Evolutionary conservation across 35 echinoderm and acorn worm species (phyloP).

Genomic region (Patiria miniata): DNA sequence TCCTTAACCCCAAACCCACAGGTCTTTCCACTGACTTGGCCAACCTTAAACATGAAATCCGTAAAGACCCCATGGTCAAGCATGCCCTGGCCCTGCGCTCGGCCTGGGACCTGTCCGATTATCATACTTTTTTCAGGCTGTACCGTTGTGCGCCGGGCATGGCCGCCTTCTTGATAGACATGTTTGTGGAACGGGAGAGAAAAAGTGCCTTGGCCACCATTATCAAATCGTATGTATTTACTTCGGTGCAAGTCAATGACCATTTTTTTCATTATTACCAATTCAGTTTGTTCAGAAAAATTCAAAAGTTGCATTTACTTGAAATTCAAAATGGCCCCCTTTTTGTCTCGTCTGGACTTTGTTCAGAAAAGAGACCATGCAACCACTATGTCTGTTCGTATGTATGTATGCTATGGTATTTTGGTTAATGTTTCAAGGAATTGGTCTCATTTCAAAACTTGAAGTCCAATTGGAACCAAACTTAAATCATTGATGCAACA

Average conservation of each 20-base stretch:
- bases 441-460: too few species aligned
- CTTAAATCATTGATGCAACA: too few species aligned
- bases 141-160: slow-evolving; percentile 85
- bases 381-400: too few species aligned
- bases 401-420: too few species aligned
- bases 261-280: background rate
- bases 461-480: too few species aligned
- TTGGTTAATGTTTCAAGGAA: too few species aligned
- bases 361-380: too few species aligned
- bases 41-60: slow-evolving; percentile 42
- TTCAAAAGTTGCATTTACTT: too few species aligned
- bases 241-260: slow-evolving; percentile 13
- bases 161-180: slow-evolving; percentile 85
- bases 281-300: too few species aligned
- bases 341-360: too few species aligned
- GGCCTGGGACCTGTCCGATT: slow-evolving; percentile 85
- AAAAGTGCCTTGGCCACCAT: slow-evolving; percentile 73
- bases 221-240: slow-evolving; percentile 94
- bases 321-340: too few species aligned
- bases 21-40: slow-evolving; percentile 82
- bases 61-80: slow-evolving; percentile 67
- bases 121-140: slow-evolving; percentile 89
- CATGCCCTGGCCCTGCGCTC: slow-evolving; percentile 88
- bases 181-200: slow-evolving; percentile 89
- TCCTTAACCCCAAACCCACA: slow-evolving; percentile 40